Evolutionary conservation across 2,797 vertebrate species (phyloP), one percentile per base, ranked within the genome.

Genomic region (Rhyacichthys aspro): DNA sequence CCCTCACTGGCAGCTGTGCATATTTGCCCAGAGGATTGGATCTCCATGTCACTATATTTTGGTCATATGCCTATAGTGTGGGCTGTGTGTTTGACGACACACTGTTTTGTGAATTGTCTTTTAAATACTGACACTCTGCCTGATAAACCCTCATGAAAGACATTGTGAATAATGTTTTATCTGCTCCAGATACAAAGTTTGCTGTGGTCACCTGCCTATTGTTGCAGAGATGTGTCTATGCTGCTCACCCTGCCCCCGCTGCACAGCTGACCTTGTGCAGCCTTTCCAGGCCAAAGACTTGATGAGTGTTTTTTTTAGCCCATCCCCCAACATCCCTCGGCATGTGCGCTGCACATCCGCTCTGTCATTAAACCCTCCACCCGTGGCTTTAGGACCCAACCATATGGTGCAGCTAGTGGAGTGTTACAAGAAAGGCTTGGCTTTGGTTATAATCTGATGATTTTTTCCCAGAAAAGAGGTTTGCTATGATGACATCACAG

Each of bases 1-100:
- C 87, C 83, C 70, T 61, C 80, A 69, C 82, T 86, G 87, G 91
- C 94, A 94, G 93, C 91, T 94, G 94, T 90, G 90, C 92, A 89
- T 92, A 93, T 92, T 95, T 94, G 90, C 91, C 89, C 76, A 85
- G 88, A 88, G 86, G 92, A 95, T 94, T 92, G 92, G 88, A 85
- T 89, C 90, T 87, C 80, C 82, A 67, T 79, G 81, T 86, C 80
- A 86, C 84, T 86, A 90, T 88, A 85, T 90, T 89, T 89, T 81
- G 72, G 79, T 76, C 78, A 85, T 89, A 79, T 86, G 76, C 82
- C 73, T 88, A 63, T 82, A 74, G 75, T 74, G 65, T 63, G 50
- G 62, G 72, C 76, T 2, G 9, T 53, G 59, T 74, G 44, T 85
- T 85, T 82, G 74, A 75, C 61, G 67, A 64, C 74, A 76, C 54